Evolutionary conservation across 2,113 vertebrate genomes (phyloP).

Genomic region (Pitta sordida): DNA sequence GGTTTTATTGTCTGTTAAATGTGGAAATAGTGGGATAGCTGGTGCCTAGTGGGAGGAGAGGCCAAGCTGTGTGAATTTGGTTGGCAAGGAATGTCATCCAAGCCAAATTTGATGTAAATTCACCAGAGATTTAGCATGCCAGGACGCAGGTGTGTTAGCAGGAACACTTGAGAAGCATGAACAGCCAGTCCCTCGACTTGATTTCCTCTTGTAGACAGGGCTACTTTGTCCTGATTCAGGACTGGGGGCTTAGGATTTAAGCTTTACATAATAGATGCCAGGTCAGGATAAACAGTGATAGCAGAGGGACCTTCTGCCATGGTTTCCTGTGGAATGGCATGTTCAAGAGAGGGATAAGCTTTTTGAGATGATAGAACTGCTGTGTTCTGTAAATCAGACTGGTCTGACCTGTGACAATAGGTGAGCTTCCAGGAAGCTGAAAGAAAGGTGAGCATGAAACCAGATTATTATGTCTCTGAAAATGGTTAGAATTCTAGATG

Average conservation of each 20-base stretch:
- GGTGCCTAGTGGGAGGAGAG: not conserved
- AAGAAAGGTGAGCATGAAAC: not conserved
- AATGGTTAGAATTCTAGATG: not conserved
- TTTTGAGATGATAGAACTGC: not conserved
- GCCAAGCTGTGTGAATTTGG: not conserved
- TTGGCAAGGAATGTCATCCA: not conserved
- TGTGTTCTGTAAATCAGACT: not conserved
- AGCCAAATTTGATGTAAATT: constrained; percentile 10
- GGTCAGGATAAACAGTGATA: not conserved
- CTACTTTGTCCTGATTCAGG: not conserved
- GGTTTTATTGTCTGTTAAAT: not conserved
- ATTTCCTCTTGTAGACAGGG: not conserved
- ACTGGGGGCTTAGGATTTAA: not conserved
- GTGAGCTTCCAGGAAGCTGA: not conserved
- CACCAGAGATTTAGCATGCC: not conserved
- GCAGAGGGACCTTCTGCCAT: not conserved
- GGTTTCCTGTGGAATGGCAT: not conserved
- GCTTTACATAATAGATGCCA: not conserved
- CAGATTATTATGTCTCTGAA: not conserved
- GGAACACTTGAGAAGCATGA: not conserved
- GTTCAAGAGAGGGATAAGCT: not conserved
- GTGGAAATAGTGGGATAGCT: constrained; percentile 9
- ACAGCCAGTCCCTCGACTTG: not conserved
- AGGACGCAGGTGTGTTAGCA: not conserved
- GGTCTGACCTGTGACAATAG: not conserved